These are phyloP conservation scores for Toxotes lorentzi DNA, from an alignment of 2,797 vertebrate genomes.

Conservation along the genomic window DNA sequence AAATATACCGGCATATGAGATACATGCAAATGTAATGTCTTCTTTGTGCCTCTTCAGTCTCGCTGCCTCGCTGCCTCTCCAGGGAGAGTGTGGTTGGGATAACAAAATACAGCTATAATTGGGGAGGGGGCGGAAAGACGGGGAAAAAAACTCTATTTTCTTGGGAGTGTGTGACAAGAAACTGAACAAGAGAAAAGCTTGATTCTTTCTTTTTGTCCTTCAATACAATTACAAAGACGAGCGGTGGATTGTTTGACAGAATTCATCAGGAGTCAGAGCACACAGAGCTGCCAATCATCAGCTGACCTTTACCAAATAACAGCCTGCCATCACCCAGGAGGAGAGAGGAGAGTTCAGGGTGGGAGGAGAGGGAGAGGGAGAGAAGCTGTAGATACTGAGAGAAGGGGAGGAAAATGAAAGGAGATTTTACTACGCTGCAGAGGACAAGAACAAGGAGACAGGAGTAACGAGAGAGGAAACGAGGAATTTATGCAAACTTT, in stretches of 20 bases:
- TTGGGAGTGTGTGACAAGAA: conserved; percentile 32
- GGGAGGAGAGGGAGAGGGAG: not conserved
- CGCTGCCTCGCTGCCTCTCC: conserved; percentile 31
- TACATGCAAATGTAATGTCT: conserved; percentile 50
- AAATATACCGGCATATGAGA: conserved; percentile 12
- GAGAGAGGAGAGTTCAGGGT: not conserved
- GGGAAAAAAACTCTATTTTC: not conserved
- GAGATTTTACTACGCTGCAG: not conserved
- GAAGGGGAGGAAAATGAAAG: not conserved
- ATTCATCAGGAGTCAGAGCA: conserved; percentile 40
- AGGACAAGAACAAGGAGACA: not conserved
- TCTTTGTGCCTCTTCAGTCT: conserved; percentile 28
- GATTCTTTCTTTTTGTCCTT: conserved; percentile 20
- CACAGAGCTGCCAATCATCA: conserved; percentile 48
- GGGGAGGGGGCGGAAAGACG: conserved; percentile 27
- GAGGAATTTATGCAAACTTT: conserved; percentile 29
- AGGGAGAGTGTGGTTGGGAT: conserved; percentile 8
- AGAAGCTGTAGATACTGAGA: not conserved
- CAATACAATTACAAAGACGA: conserved; percentile 37
- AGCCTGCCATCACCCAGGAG: conserved; percentile 9
- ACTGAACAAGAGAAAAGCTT: conserved; percentile 20
- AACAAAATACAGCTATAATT: conserved; percentile 55
- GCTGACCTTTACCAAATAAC: conserved; percentile 56
- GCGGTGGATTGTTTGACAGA: conserved; percentile 24
- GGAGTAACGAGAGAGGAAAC: not conserved